phyloP scores from a whole-genome alignment of 2,113 vertebrate genomes.

The Leptobrachium ailaonicum region DNA sequence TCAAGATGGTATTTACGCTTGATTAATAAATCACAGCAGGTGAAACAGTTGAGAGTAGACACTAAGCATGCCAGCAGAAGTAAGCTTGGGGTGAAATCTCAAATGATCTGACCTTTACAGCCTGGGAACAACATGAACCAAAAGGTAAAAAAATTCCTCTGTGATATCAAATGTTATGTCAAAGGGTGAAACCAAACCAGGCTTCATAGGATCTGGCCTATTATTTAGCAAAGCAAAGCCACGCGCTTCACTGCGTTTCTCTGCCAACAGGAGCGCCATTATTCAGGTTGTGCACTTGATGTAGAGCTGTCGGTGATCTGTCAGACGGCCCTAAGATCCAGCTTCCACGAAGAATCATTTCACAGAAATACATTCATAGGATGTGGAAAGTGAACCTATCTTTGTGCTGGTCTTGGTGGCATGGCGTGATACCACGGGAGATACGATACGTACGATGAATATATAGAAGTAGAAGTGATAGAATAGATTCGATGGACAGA shows the following conservation, averaged over 20 bases:
- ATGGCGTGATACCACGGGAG: no score
- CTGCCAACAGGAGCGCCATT: background rate
- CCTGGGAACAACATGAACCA: conserved; percentile 50
- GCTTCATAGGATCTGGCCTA: background rate
- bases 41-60: no score
- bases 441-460: no score
- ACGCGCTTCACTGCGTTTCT: background rate
- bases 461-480: no score
- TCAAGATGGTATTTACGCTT: no score
- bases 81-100: background rate
- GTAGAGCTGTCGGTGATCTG: background rate
- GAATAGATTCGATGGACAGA: no score
- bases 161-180: background rate
- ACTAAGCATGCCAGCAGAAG: background rate
- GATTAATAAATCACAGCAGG: background rate
- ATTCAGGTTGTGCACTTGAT: background rate
- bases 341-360: background rate
- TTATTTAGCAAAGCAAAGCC: background rate
- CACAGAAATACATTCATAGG: no score
- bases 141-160: background rate
- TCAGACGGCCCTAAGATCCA: background rate
- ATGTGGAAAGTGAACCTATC: no score
- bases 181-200: background rate
- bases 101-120: background rate
- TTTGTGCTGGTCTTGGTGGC: no score